Conservation (phyloP, 2,888 invertebrate species). For the Petrophora chlorosata region DNA sequence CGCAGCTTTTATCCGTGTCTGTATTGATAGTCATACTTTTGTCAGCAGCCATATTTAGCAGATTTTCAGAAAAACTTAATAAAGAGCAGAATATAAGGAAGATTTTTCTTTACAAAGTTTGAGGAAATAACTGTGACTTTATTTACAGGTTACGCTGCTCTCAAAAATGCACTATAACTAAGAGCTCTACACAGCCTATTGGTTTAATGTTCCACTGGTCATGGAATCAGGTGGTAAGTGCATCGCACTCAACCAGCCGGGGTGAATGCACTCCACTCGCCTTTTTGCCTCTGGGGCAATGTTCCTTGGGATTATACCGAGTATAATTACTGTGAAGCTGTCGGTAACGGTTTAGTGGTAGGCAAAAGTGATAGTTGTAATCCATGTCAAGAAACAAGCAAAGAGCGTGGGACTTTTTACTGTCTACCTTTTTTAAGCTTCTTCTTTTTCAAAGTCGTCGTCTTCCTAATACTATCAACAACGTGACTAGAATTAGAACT, state of each 20-base stretch:
- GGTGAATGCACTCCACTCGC: constrained; percentile 57
- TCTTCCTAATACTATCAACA: too few species aligned
- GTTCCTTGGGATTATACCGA: constrained; percentile 37
- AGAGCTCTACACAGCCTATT: constrained; percentile 12
- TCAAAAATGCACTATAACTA: background rate
- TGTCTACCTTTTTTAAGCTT: too few species aligned
- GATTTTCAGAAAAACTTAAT: too few species aligned
- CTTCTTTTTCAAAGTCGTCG: too few species aligned
- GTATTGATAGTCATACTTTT: too few species aligned
- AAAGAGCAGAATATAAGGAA: background rate
- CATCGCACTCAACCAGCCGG: constrained; percentile 53
- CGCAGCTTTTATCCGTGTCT: too few species aligned
- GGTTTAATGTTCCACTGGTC: constrained; percentile 48
- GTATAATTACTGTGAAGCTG: constrained; percentile 31
- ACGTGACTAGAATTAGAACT: too few species aligned
- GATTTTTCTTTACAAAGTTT: background rate
- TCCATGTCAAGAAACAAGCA: background rate
- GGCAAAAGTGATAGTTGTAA: constrained; percentile 5
- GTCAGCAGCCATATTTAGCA: too few species aligned
- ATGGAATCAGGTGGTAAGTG: constrained; percentile 57
- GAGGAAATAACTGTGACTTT: too few species aligned
- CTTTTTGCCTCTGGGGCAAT: constrained; percentile 50
- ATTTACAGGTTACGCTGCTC: too few species aligned
- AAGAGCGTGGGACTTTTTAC: too few species aligned
- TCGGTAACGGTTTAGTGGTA: constrained; percentile 23